These are phyloP conservation scores for Formica selysi DNA, from an alignment of 1,140 invertebrate species.

Conservation along the genomic window DNA sequence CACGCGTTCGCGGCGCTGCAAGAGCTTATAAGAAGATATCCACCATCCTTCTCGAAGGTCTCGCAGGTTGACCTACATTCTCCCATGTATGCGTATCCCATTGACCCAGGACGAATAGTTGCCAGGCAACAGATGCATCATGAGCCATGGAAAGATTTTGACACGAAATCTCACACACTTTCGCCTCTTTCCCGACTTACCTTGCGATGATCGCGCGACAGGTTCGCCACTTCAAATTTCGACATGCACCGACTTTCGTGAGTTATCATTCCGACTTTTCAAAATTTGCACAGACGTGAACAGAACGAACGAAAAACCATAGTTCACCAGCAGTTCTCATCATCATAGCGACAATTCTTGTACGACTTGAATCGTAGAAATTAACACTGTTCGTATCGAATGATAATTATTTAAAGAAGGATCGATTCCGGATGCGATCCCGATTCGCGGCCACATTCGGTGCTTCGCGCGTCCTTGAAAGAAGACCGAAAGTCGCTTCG, in stretches of 20 bases:
- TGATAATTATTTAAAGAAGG: not conserved
- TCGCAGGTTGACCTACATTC: conserved; percentile 77
- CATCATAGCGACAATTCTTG: not conserved
- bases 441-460: conserved; percentile 16
- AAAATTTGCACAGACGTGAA: not conserved
- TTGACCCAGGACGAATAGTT: conserved; percentile 77
- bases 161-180: not conserved
- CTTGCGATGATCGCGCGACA: conserved; percentile 3
- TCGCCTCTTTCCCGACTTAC: conserved; percentile 23
- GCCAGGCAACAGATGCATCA: conserved; percentile 76
- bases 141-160: conserved; percentile 50
- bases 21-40: conserved; percentile 52
- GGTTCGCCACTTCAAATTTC: not conserved
- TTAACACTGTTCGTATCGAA: conserved; percentile 14
- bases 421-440: not conserved
- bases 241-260: not conserved
- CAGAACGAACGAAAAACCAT: not conserved
- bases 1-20: conserved; percentile 15
- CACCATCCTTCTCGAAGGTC: conserved; percentile 54
- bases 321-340: not conserved
- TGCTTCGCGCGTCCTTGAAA: conserved; percentile 65
- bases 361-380: not conserved
- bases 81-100: conserved; percentile 75
- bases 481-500: conserved; percentile 59
- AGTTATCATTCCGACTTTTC: not conserved